A percentile compares a stretch with the other conserved stretches of the same genome.
These are phyloP conservation scores for Lordiphosa collinella DNA, from an alignment of 1,140 invertebrate species.

Conservation along the genomic window DNA sequence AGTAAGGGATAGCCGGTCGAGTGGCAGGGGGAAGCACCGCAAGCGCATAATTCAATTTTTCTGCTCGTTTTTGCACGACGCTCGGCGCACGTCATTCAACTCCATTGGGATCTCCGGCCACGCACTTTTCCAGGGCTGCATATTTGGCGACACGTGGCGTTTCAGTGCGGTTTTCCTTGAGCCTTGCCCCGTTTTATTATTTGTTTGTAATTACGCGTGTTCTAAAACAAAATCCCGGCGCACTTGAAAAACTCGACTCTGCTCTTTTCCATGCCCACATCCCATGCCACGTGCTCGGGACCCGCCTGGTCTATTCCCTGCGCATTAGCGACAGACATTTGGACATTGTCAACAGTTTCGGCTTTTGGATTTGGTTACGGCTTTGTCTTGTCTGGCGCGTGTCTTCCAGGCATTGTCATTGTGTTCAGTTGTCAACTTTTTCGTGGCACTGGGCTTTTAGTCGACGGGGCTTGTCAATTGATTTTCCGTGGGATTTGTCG, in stretches of 20 bases:
- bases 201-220: slow-evolving; percentile 77
- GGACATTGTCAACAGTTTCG: slow-evolving; percentile 71
- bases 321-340: slow-evolving; percentile 68
- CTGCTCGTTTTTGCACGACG: slow-evolving; percentile 77
- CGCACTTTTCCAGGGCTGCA: slow-evolving; percentile 32
- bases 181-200: slow-evolving; percentile 47
- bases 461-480: slow-evolving; percentile 52
- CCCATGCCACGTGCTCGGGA: slow-evolving; percentile 26
- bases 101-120: slow-evolving; percentile 58
- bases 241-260: slow-evolving; percentile 47
- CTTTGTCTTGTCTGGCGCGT: slow-evolving; percentile 53
- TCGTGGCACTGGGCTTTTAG: slow-evolving; percentile 45
- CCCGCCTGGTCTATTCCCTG: slow-evolving; percentile 36
- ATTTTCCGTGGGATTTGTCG: slow-evolving; percentile 52
- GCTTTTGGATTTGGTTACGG: slow-evolving; percentile 50
- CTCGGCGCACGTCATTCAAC: slow-evolving; percentile 55
- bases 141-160: slow-evolving; percentile 73
- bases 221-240: slow-evolving; percentile 67
- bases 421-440: slow-evolving; percentile 62
- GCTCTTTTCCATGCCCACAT: slow-evolving; percentile 38
- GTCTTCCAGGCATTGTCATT: slow-evolving; percentile 29
- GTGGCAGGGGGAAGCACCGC: slow-evolving; percentile 54
- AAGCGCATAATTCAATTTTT: slow-evolving; percentile 79
- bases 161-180: slow-evolving; percentile 48
- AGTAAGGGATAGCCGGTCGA: not conserved